Evolutionary conservation across 2,888 invertebrate genomes (phyloP).

Genomic region (Stenichneumon culpator): DNA sequence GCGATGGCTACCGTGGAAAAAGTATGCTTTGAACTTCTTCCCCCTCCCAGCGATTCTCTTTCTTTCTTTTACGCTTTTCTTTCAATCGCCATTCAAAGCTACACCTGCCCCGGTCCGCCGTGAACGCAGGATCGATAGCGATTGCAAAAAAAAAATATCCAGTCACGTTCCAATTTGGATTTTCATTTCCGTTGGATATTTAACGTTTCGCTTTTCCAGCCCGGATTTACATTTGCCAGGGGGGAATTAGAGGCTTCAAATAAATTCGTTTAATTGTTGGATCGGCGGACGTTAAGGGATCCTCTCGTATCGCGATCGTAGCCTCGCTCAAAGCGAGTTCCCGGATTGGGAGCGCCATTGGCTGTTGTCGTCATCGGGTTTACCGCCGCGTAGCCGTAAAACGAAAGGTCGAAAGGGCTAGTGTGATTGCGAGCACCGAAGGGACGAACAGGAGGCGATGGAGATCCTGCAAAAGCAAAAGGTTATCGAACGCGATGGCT

Average conservation of each 20-base stretch:
- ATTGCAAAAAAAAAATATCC: background rate
- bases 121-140: slow-evolving; percentile 1
- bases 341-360: slow-evolving; percentile 40
- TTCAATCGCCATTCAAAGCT: slow-evolving; percentile 44
- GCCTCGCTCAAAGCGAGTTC: slow-evolving; percentile 67
- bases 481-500: slow-evolving; percentile 25
- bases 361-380: background rate
- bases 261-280: slow-evolving; percentile 57
- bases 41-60: background rate
- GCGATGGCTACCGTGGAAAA: slow-evolving; percentile 24
- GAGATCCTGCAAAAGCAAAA: slow-evolving; percentile 36
- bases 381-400: background rate
- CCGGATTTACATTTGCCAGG: slow-evolving; percentile 29
- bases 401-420: background rate
- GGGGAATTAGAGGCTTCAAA: slow-evolving; percentile 47
- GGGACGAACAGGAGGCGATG: slow-evolving; percentile 32
- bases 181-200: slow-evolving; percentile 27
- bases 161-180: slow-evolving; percentile 43
- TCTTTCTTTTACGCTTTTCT: slow-evolving; percentile 17
- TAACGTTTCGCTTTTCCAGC: slow-evolving; percentile 21
- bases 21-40: slow-evolving; percentile 51
- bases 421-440: slow-evolving; percentile 20
- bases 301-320: slow-evolving; percentile 23
- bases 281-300: slow-evolving; percentile 6
- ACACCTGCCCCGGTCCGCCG: background rate